A percentile compares a stretch with the other conserved stretches of the same genome.
Evolutionary conservation across 2,888 invertebrate genomes (phyloP).

Genomic region (Orchesella flavescens): DNA sequence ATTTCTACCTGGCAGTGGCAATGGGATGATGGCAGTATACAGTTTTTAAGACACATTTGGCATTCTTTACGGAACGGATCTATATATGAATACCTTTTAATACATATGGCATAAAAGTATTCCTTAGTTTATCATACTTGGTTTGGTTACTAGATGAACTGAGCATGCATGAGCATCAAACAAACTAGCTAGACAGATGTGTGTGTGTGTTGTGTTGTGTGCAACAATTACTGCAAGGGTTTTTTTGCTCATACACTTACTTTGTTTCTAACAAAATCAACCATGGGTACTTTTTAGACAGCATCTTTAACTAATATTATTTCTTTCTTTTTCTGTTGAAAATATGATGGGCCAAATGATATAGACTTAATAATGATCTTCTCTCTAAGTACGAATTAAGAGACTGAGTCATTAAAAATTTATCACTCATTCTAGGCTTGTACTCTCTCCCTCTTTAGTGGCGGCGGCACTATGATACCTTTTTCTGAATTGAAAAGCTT

Average conservation of each 20-base stretch:
- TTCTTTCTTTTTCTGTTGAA: not conserved
- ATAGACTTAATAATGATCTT: conserved; percentile 2
- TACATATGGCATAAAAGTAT: not conserved
- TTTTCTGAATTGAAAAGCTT: too few relatives aligned
- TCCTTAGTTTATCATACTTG: not conserved
- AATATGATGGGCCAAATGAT: conserved; percentile 16
- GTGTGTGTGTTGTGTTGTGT: conserved; percentile 5
- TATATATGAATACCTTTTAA: conserved; percentile 20
- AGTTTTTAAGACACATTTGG: conserved; percentile 49
- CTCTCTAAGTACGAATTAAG: not conserved
- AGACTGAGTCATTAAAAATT: conserved; percentile 11
- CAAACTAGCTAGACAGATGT: not conserved
- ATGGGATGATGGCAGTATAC: not conserved
- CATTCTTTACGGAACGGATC: conserved; percentile 45
- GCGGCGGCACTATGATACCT: not conserved
- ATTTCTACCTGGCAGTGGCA: conserved; percentile 29
- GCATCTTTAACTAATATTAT: not conserved
- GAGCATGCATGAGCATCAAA: not conserved
- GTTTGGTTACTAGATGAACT: conserved; percentile 1
- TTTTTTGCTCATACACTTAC: not conserved
- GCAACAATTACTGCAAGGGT: not conserved
- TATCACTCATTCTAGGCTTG: not conserved
- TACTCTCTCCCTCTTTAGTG: conserved; percentile 4
- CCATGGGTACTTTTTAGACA: not conserved
- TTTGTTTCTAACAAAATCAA: not conserved